Base-by-base conservation (phyloP, 2,797 vertebrate species). In the Anguilla megastoma region DNA sequence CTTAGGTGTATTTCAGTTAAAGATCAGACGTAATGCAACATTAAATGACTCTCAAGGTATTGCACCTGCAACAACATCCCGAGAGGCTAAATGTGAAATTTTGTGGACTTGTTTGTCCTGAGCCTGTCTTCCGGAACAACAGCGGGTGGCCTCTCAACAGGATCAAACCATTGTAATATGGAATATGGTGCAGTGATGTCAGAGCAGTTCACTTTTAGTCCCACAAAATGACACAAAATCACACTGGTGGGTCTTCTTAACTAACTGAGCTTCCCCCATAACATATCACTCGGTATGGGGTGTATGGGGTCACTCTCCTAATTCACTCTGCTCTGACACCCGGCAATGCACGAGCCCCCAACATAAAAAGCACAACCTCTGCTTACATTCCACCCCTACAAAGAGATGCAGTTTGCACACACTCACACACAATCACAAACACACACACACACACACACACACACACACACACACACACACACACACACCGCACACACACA, bases 331-430 rank as follows among this genome's bases (percentile, higher is more conserved):
- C 60, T 0, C 0, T 0, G 50, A 86, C 1, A 1, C 84, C 88
- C 0, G 0, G 84, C 88, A 66, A 89, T 89, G 54, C 56, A 86
- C 90, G 88, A 45, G 60, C 71, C 92, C 91, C 85, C 91, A 86
- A 86, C 36, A 90, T 88, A 90, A 90, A 92, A 69, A 92, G 91
- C 60, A 86, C 87, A 86, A 58, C 69, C 86, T 74, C 4, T 0
- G 0, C 58, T 89, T 89, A 90, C 90, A 91, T 92, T 93, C 90
- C 91, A 92, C 85, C 84, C 80, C 87, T 88, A 90, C 90, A 92
- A 91, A 92, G 66, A 1, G 58, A 16, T 21, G 58, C 16, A 24
- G 58, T 24, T 24, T 63, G 21, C 12, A 41, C 33, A 30, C 69
- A 71, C n/a, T 12, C 24, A 45, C 69, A 14, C 69, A 30, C 69